Base-by-base conservation (phyloP, 2,113 vertebrate genomes). In the Cisticola juncidis region DNA sequence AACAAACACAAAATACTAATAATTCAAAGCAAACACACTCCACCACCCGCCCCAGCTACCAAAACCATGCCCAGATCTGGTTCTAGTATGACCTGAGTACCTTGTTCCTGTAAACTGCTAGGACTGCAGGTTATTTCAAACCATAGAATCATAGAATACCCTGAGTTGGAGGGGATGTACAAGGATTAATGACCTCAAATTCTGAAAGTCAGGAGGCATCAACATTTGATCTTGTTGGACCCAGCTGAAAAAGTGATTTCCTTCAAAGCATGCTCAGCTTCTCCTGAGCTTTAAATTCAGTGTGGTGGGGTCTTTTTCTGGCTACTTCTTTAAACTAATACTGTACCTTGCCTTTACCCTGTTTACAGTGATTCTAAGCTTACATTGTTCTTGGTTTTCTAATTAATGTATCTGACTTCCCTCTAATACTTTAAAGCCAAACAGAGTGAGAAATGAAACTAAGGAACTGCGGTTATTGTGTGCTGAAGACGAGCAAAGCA, bases 401-500 rank as follows among this genome's bases (percentile, higher is more conserved):
- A 3, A 58, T 83, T 35, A 86, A 64, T 12, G 28, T 91, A 29
- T 72, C 38, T 35, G 51, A 78, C 35, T 73, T 94, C 54, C 3
- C 21, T 88, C 61, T 91, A 50, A n/a, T 29, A 23, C 72, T 78
- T 96, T 76, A 31, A 97, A 99, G 99, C 99, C 99, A 81, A 99
- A 98, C 97, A 99, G 98, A 97, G 97, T 98, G 77, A 98, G 98
- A 94, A 98, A 96, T 21, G 99, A 99, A 94, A 72, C 98, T 17
- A 99, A 99, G 95, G 99, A 99, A 72, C 93, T 99, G 96, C 98
- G 98, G 85, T 97, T 99, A 96, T 96, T 99, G 78, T 99, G 99
- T 95, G 99, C 99, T 2, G 99, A 99, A 78, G 99, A 99, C 5
- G 99, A 99, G 74, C 99, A 99, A 95, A 98, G 98, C 97, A 98